These are phyloP conservation scores for Eonycteris spelaea DNA, from an alignment of 2,113 vertebrate genomes.

Conservation along the genomic window DNA sequence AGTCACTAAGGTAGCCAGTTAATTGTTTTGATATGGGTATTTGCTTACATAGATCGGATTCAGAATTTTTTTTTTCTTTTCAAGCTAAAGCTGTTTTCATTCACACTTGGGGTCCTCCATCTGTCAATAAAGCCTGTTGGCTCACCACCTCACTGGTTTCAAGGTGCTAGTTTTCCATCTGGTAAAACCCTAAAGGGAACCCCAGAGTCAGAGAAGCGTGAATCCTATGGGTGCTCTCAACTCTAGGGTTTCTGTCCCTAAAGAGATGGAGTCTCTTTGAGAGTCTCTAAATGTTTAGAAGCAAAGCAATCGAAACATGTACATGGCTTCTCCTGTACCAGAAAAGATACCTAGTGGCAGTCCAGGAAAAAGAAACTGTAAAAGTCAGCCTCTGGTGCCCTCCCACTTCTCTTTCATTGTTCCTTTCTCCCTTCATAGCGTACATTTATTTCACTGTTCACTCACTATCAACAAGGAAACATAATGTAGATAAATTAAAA, in stretches of 20 bases:
- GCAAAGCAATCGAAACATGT: not conserved
- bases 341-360: not conserved
- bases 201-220: constrained; percentile 35
- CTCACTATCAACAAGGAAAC: not conserved
- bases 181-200: constrained; percentile 59
- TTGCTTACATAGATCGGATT: constrained; percentile 43
- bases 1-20: not conserved
- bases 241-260: constrained; percentile 28
- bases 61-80: constrained; percentile 49
- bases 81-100: constrained; percentile 62
- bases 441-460: not conserved
- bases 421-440: not conserved
- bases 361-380: not conserved
- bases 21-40: constrained; percentile 48
- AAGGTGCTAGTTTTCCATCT: constrained; percentile 71
- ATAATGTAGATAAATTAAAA: not conserved
- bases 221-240: constrained; percentile 56
- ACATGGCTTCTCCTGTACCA: not conserved
- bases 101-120: constrained; percentile 70
- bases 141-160: constrained; percentile 55
- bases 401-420: not conserved
- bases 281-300: not conserved
- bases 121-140: constrained; percentile 65
- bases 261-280: not conserved
- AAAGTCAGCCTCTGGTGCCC: not conserved